Evolutionary conservation across 2,888 invertebrate species (phyloP).

Genomic region (Nomada lathburiana): DNA sequence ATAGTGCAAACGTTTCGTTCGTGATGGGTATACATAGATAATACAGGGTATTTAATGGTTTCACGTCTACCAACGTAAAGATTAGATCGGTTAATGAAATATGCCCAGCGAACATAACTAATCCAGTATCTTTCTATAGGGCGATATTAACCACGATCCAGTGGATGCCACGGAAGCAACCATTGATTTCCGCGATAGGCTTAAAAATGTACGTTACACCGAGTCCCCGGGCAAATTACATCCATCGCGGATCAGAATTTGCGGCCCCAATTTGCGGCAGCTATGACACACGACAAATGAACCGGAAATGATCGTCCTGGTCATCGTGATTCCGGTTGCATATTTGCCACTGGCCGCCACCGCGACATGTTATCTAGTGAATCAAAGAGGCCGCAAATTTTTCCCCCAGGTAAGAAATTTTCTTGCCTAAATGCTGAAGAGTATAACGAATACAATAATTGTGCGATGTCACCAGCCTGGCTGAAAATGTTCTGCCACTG

Average conservation of each 20-base stretch:
- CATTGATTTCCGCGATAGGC: neutral
- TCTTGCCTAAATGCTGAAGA: no score
- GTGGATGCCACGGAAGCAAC: neutral
- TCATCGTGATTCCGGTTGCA: neutral
- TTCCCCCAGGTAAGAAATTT: no score
- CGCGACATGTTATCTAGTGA: neutral
- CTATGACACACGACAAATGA: conserved; percentile 6
- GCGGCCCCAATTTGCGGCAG: conserved; percentile 12
- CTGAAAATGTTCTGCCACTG: no score
- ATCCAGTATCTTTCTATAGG: neutral
- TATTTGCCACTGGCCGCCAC: neutral
- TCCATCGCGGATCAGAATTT: neutral
- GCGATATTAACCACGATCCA: neutral
- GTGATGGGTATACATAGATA: no score
- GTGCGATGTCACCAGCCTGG: no score
- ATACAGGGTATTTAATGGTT: no score
- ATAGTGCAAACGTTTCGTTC: no score
- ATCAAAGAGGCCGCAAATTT: neutral
- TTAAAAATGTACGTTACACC: conserved; percentile 10
- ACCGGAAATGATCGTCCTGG: neutral
- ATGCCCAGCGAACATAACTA: neutral
- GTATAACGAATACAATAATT: no score
- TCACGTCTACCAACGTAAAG: no score
- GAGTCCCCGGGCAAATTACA: neutral
- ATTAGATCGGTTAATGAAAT: no score